Conservation (phyloP, 2,113 vertebrate species). For the Nannobrachium achirus region DNA sequence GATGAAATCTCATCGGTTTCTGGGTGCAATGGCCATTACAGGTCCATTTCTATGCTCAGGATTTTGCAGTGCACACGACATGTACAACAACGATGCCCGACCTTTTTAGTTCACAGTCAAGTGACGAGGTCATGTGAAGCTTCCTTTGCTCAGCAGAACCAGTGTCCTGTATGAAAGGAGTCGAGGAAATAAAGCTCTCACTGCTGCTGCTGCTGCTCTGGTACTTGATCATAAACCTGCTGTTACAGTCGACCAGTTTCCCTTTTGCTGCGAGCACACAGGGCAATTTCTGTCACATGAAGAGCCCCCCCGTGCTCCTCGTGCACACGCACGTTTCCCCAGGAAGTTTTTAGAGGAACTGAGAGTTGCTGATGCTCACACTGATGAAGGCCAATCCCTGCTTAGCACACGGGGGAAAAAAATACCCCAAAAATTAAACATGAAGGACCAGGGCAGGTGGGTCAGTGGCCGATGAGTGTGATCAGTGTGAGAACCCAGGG, state of each 20-base stretch:
- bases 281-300: neutral
- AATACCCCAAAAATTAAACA: neutral
- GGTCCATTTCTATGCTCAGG: no score
- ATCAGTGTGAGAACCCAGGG: neutral
- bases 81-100: no score
- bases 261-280: neutral
- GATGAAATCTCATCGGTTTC: no score
- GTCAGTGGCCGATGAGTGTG: neutral
- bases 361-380: constrained; percentile 40
- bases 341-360: constrained; percentile 51
- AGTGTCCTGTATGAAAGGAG: no score
- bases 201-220: neutral
- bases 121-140: no score
- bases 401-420: constrained; percentile 25
- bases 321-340: constrained; percentile 14
- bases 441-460: neutral
- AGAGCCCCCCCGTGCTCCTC: neutral
- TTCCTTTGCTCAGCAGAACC: no score
- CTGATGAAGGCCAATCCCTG: constrained; percentile 6
- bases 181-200: no score
- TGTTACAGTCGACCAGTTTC: neutral
- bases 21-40: no score
- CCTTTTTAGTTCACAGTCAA: no score
- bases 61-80: no score
- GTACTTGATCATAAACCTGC: neutral